These are phyloP conservation scores for Shinisaurus crocodilurus DNA, from an alignment of 2,113 vertebrate genomes.

Conservation along the genomic window DNA sequence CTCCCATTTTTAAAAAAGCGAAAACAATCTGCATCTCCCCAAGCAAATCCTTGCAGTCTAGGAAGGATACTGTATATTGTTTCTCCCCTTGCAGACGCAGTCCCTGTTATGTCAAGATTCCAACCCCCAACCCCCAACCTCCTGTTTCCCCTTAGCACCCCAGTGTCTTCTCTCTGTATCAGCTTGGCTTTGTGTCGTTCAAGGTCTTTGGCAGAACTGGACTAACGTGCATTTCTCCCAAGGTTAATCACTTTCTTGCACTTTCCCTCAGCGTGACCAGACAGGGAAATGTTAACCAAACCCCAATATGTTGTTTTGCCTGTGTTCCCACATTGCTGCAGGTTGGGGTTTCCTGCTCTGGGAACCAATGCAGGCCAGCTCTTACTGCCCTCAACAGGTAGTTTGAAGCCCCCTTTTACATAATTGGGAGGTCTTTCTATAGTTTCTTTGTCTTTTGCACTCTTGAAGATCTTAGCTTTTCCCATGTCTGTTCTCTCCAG, in stretches of 20 bases:
- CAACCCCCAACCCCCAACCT: background rate
- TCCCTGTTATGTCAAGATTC: background rate
- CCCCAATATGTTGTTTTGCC: background rate
- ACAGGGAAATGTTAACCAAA: background rate
- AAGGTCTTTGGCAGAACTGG: background rate
- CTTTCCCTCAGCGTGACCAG: too few species aligned
- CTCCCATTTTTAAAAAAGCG: background rate
- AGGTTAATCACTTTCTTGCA: background rate
- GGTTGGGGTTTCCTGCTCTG: background rate
- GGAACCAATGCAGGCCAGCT: background rate
- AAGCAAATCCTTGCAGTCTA: background rate
- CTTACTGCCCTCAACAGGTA: background rate
- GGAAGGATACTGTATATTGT: background rate
- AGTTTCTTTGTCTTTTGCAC: background rate
- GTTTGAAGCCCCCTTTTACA: background rate
- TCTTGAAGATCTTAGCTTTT: background rate
- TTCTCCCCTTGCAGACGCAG: background rate
- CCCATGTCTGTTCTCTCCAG: background rate
- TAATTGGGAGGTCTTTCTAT: background rate
- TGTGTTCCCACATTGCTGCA: background rate
- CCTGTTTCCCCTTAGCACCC: background rate
- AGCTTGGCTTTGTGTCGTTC: background rate
- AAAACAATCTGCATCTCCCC: too few species aligned
- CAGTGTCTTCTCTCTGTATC: background rate
- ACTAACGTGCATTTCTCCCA: background rate